Base-by-base conservation (phyloP, 2,888 invertebrate species). In the Drosophila mimica region DNA sequence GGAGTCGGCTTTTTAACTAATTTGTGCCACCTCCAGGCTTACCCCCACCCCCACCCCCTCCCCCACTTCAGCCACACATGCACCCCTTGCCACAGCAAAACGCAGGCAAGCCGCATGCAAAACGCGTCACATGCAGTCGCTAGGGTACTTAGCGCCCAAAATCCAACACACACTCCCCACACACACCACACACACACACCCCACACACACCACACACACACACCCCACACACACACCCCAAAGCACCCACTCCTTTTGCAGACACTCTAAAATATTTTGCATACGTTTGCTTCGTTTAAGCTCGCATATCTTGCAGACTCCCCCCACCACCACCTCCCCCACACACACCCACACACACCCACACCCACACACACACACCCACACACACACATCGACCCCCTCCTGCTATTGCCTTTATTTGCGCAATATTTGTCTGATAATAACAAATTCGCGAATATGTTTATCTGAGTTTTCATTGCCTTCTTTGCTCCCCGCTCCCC, bases 371-470 rank as follows among this genome's bases (percentile, higher is more conserved):
- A 36, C 49, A 11, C 36, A 4, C 11, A 48, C 48, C 13, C 48
- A 28, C 28, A 17, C 30, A 11, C 25, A 4, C 25, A 8, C 4
- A 15, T 28, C 15, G 2, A 13, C 38, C 38, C 38, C 38, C 36
- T 7, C 49, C 57, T 60, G 64, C 71, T 56, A 67, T 65, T 53
- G 66, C 83, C 65, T 73, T 86, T 83, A 88, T 90, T 90, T 74
- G 87, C 74, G 77, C 90, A 88, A 90, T 89, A 87, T 87, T 90
- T 87, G 90, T 86, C 86, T 90, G 88, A 90, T 91, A 90, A 87
- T 87, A 89, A 89, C 90, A 90, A 91, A 91, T 91, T 89, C 91
- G 91, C 89, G 90, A 88, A 89, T 91, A 91, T 89, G 88, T 89
- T 89, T 90, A 90, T 87, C 89, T 90, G 83, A 87, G 89, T 90